Percentiles rank a stretch among this genome's conserved stretches.
Evolutionary conservation across 2,797 vertebrate species (phyloP).

Genomic region (Lateolabrax maculatus): DNA sequence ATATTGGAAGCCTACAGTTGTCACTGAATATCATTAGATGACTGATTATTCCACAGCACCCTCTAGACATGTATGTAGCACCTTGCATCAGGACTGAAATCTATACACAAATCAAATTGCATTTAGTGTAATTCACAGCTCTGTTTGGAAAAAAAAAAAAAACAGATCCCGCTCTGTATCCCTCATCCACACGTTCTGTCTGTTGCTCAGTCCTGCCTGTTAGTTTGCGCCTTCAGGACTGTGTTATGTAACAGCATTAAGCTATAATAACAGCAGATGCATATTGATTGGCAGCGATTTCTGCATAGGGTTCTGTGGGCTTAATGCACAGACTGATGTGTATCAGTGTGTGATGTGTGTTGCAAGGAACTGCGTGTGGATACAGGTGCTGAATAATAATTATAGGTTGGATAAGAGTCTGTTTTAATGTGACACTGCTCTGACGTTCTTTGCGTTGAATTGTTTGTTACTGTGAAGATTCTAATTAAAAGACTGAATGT

Average conservation of each 20-base stretch:
- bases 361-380: neutral
- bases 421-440: neutral
- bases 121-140: neutral
- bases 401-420: neutral
- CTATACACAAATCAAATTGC: neutral
- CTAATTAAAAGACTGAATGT: neutral
- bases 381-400: constrained; percentile 1
- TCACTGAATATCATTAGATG: neutral
- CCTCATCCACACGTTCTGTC: neutral
- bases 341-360: too few species aligned
- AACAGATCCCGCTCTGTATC: neutral
- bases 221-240: constrained; percentile 35
- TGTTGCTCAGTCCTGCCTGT: constrained; percentile 2
- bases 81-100: neutral
- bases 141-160: constrained; percentile 31
- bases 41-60: neutral
- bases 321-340: constrained; percentile 5
- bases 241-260: constrained; percentile 47
- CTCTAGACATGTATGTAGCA: neutral
- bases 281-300: constrained; percentile 33
- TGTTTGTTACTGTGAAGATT: neutral
- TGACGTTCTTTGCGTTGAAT: too few species aligned
- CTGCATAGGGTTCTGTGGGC: neutral
- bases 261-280: constrained; percentile 25
- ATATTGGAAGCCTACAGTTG: neutral